A percentile compares a stretch with the other conserved stretches of the same genome.
Evolutionary conservation across 2,113 vertebrate genomes (phyloP).

Genomic region (Centropus unirufus): DNA sequence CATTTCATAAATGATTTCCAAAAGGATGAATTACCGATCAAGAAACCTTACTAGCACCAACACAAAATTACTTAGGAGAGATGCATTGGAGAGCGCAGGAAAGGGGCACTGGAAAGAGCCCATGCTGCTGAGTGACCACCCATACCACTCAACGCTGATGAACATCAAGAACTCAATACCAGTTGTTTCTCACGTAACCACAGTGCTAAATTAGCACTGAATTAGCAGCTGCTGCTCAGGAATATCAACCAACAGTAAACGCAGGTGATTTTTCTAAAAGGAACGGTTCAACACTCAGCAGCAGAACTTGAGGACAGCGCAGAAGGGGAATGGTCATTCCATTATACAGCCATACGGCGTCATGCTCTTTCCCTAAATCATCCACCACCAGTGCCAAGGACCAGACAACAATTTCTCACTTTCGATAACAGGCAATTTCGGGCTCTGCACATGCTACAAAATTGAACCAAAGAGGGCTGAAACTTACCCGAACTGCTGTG

Average conservation of each 20-base stretch:
- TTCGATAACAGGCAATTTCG: too few relatives aligned
- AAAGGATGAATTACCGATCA: background rate
- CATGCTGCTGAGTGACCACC: background rate
- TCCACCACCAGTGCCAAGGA: rapidly evolving
- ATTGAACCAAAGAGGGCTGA: background rate
- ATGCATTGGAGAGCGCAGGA: background rate
- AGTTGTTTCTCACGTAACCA: background rate
- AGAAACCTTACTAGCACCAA: background rate
- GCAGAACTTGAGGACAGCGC: background rate
- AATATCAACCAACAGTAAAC: background rate
- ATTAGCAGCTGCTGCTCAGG: background rate
- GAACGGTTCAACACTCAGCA: background rate
- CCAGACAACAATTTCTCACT: rapidly evolving
- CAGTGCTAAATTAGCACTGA: background rate
- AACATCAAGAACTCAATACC: background rate
- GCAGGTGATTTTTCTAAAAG: background rate
- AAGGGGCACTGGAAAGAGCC: background rate
- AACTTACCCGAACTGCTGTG: slow-evolving; percentile 87
- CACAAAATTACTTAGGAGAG: background rate
- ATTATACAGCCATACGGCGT: too few relatives aligned
- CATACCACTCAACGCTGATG: background rate
- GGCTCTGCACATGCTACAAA: too few relatives aligned
- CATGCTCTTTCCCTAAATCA: background rate
- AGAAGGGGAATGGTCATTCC: background rate
- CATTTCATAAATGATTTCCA: background rate